Evolutionary conservation across 2,797 vertebrate species (phyloP).

Genomic region (Pyrrhura leucotis): DNA sequence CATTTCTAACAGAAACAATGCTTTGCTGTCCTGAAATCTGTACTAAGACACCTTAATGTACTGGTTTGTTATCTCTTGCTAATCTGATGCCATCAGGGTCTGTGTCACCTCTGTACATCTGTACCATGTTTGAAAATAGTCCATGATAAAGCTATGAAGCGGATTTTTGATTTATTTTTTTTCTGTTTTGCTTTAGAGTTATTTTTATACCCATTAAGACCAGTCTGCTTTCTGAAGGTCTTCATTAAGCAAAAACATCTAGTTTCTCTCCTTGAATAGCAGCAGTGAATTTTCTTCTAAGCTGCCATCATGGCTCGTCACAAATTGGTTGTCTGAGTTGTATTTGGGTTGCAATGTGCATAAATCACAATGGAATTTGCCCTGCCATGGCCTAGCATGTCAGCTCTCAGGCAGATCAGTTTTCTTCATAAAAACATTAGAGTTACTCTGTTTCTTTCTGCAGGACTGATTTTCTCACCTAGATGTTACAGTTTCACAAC

Average conservation of each 20-base stretch:
- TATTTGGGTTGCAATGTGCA: not conserved
- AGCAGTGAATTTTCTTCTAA: not conserved
- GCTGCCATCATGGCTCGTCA: not conserved
- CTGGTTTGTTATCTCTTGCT: not conserved
- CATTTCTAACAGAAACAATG: not conserved
- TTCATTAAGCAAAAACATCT: not conserved
- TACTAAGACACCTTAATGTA: not conserved
- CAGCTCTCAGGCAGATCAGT: not conserved
- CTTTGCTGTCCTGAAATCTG: not conserved
- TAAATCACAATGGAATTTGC: not conserved
- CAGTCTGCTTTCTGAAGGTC: not conserved
- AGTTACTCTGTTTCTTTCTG: not conserved
- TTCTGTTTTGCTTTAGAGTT: not conserved
- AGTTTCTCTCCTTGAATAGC: not conserved
- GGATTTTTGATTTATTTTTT: not conserved
- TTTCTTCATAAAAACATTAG: constrained; percentile 15
- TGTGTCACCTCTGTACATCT: not conserved
- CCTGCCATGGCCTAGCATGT: not conserved
- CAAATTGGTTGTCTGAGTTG: not conserved
- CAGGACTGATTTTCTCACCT: constrained; percentile 33
- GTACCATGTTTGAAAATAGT: not conserved
- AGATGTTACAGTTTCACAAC: not conserved
- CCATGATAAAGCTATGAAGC: not conserved
- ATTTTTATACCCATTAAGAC: not conserved
- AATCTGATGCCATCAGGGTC: not conserved